Base-by-base conservation (phyloP, 2,797 vertebrate genomes). In the Neosalanx taihuensis region DNA sequence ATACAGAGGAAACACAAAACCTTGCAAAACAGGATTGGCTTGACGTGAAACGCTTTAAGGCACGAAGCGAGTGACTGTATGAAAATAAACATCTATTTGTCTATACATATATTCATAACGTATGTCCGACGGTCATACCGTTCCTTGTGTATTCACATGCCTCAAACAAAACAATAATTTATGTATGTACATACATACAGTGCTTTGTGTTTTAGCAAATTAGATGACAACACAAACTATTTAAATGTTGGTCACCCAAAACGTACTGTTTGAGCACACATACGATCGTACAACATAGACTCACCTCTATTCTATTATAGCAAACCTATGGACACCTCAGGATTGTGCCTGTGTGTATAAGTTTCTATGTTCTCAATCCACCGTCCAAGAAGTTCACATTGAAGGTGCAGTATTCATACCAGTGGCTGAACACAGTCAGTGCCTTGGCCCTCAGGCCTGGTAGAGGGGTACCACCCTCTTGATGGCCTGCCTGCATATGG, bases 401-500 rank as follows among this genome's bases (percentile, higher is more conserved):
- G 17, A n/a, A n/a, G 15, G 5, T 57, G n/a, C 18, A n/a, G 37
- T 12, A 41, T 41, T 41, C 1, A 3, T 41, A 41, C 2, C 37
- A 41, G 37, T 9, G 2, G 37, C 56, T 13, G 18, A 57, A 5
- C 9, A 23, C 56, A 57, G 56, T 57, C 18, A 23, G 17, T 6
- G 59, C 18, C 12, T 5, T 37, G 23, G 12, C 29, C 30, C 1
- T 93, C 79, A 94, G 26, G 79, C 67, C 23, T 93, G 92, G 76
- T 91, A 94, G n/a, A 96, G 88, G 17, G 94, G 94, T 56, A 97
- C 89, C 33, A 96, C 92, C 0, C 94, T 91, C 31, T 71, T 83
- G 73, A 96, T 94, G 33, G 46, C 31, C 31, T 93, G 90, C 60
- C 94, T 90, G 80, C 95, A 96, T 60, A 97, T 93, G 77, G 95